Percentiles rank a stretch among this genome's conserved stretches.
These are phyloP conservation scores for Ectemnius continuus DNA, from an alignment of 2,888 invertebrate species.

Conservation along the genomic window DNA sequence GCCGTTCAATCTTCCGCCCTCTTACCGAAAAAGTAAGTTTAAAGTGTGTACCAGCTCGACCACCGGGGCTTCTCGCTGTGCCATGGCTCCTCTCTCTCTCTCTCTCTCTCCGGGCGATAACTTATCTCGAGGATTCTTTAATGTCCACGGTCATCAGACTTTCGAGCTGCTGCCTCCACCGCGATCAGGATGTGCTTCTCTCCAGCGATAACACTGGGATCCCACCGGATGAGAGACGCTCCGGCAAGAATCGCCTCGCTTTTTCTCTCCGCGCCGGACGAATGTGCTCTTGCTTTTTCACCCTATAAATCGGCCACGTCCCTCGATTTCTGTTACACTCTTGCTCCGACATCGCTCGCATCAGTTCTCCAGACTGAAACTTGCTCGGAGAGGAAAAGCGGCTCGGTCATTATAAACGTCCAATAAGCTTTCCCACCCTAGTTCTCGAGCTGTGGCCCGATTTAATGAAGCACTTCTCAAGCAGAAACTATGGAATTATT, in stretches of 20 bases:
- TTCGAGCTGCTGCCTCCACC: conserved; percentile 15
- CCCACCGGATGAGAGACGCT: neutral
- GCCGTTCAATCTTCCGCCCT: conserved; percentile 59
- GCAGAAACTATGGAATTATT: conserved; percentile 31
- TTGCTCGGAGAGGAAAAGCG: too few species aligned
- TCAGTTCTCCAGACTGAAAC: too few species aligned
- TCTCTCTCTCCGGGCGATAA: conserved; percentile 47
- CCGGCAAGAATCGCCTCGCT: too few species aligned
- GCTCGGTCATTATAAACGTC: too few species aligned
- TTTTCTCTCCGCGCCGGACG: too few species aligned
- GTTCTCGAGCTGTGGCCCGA: too few species aligned
- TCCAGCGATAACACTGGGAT: neutral
- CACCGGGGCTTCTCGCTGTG: conserved; percentile 6
- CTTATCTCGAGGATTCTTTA: conserved; percentile 57
- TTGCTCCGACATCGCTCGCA: too few species aligned
- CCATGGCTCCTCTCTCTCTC: neutral
- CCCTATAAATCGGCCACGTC: neutral
- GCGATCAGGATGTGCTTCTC: conserved; percentile 4
- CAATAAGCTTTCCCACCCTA: too few species aligned
- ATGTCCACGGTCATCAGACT: conserved; percentile 55
- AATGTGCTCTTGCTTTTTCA: neutral
- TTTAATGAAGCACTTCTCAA: conserved; percentile 34
- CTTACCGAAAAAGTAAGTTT: conserved; percentile 28
- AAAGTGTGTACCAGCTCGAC: conserved; percentile 18
- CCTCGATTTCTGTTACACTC: neutral